Evolutionary conservation across 2,113 vertebrate genomes (phyloP), one percentile per base, ranked within the genome.

Genomic region (Ptilorrhoa leucosticta): DNA sequence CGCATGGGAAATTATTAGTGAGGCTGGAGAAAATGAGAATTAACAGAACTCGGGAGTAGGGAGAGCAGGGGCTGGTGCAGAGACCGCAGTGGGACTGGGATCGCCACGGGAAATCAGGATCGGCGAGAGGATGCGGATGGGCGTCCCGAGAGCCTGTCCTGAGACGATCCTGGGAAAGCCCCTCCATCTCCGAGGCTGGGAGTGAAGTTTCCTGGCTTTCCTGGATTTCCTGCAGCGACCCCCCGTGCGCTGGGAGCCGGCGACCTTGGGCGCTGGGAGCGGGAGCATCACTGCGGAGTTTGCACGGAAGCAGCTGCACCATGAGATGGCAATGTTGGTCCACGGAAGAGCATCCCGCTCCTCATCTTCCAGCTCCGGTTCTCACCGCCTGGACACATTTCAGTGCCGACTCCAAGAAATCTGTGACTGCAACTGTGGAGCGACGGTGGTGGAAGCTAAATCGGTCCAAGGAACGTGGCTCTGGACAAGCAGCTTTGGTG

Each of bases 311-410:
- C 28, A 8, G 9, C 58, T 1, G 37, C 31, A 2, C 94, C 97
- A 56, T 65, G 56, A 92, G 97, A 81, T 97, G 97, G 97, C 97
- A 93, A 81, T 94, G 90, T 92, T 51, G 97, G 76, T 91, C 94
- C 79, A 5, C 3, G 35, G 4, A 23, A 48, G 2, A 66, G 39
- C 72, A 51, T 35, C 44, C 39, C 31, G 6, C 24, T 13, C 44
- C 40, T 40, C 83, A 2, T 44, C 40, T 26, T 30, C 66, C 75
- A 37, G 61, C 82, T 50, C 45, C 11, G 1, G 4, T 42, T 66
- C 39, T 11, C 15, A 6, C 47, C 19, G n/a, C 35, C 75, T 23
- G 92, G 66, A 50, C 82, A 17, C 50, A 56, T 44, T 71, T 51
- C 53, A 20, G 64, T 1, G 30, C 4, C 1, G 22, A 8, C 53